Conservation (phyloP, 2,797 vertebrate genomes). For the Notamacropus eugenii region DNA sequence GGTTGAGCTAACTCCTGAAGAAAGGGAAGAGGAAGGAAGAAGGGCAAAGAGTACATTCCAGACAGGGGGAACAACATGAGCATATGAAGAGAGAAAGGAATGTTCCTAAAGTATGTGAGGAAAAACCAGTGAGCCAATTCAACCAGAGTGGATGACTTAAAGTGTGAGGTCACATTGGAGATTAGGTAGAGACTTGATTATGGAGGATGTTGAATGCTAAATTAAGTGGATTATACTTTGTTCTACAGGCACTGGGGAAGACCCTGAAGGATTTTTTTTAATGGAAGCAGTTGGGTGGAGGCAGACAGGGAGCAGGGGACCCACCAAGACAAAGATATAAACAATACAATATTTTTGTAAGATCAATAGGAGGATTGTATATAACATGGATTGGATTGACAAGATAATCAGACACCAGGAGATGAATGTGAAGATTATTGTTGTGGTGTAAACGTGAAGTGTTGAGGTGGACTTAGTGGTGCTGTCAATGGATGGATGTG, state of each 20-base stretch:
- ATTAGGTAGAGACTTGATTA: not conserved
- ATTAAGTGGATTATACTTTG: not conserved
- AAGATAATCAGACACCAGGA: not conserved
- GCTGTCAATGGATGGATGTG: not conserved
- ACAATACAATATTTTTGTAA: not conserved
- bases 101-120: not conserved
- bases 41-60: not conserved
- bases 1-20: not conserved
- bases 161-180: not conserved
- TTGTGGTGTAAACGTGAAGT: not conserved
- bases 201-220: not conserved
- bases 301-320: not conserved
- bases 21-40: not conserved
- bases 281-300: not conserved
- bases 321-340: not conserved
- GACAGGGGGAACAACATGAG: not conserved
- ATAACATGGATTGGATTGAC: not conserved
- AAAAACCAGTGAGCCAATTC: not conserved
- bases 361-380: not conserved
- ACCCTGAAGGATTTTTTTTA: not conserved
- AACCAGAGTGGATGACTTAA: not conserved
- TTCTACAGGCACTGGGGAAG: not conserved
- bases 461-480: not conserved
- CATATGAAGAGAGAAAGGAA: not conserved
- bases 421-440: not conserved